Base-by-base conservation (phyloP, 2,113 vertebrate genomes). In the Cygnus atratus region DNA sequence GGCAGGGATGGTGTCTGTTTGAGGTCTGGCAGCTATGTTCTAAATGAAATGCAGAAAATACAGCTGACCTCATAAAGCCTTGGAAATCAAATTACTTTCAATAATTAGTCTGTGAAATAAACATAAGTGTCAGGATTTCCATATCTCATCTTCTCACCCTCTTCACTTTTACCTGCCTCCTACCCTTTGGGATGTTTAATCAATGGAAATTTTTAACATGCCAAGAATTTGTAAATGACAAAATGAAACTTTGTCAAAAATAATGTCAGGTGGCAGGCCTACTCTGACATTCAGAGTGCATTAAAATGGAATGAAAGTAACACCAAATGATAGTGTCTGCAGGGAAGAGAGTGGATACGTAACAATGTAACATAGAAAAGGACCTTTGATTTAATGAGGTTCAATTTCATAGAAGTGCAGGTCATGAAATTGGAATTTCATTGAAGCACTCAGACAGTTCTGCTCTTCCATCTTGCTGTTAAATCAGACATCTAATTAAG, bases 361-460 rank as follows among this genome's bases (percentile, higher is more conserved):
- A 89, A 57, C 35, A 86, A 35, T 6, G 20, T 57, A 87, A 75
- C 61, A 54, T 33, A 72, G 57, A 84, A 74, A 90, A 94, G 31
- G 44, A 81, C 50, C 43, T 97, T 89, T 88, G 89, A 87, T 96
- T 97, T 96, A 96, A 95, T 74, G 58, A 95, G 21, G 54, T 84
- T 92, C 77, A 95, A 44, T 94, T 96, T 96, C 44, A 48, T 82
- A 52, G 76, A 93, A 76, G 54, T 83, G 46, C 29, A 78, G 80
- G 48, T 87, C 81, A 88, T 88, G 72, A 86, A 92, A 83, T 67
- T 9, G 35, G 92, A 96, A 92, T 86, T 87, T 92, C 92, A 89
- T 31, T 84, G 79, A 81, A 89, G 77, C 43, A 81, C 87, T 80
- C 61, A 91, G 73, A 52, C 11, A 80, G 72, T 78, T 62, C 71